Percentiles rank a stretch among this genome's conserved stretches.
Conservation (phyloP, 1,140 invertebrate genomes). For the Sycophila sp. region DNA sequence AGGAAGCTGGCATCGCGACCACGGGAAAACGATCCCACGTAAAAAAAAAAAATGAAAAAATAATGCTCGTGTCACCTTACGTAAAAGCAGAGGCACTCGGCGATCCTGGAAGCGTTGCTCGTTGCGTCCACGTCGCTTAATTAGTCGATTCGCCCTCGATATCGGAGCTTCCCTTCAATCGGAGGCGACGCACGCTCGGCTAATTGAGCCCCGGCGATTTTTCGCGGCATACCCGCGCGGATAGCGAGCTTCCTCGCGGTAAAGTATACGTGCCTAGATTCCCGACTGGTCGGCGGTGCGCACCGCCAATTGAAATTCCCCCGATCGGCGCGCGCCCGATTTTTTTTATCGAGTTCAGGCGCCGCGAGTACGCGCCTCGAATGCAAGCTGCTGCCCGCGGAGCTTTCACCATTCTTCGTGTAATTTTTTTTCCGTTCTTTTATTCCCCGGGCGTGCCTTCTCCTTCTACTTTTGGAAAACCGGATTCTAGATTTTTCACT, state of each 20-base stretch:
- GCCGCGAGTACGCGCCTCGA: neutral
- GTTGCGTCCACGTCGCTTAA: neutral
- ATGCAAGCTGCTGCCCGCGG: neutral
- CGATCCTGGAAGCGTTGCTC: too few species aligned
- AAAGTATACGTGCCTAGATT: constrained; percentile 4
- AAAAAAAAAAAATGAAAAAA: too few species aligned
- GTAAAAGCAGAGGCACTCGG: too few species aligned
- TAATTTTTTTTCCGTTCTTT: too few species aligned
- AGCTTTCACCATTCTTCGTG: too few species aligned
- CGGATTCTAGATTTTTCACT: neutral
- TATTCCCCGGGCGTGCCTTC: too few species aligned
- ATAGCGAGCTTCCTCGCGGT: neutral
- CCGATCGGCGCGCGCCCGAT: neutral
- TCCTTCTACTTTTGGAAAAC: too few species aligned
- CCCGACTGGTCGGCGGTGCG: neutral
- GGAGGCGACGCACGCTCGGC: neutral
- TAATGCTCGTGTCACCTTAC: too few species aligned
- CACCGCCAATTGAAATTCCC: constrained; percentile 19
- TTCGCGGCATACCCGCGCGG: neutral
- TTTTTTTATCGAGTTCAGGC: neutral
- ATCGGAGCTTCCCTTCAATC: neutral
- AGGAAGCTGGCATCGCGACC: too few species aligned
- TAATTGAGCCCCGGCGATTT: constrained; percentile 8
- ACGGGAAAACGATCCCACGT: too few species aligned
- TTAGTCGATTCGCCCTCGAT: neutral